Base-by-base conservation (phyloP, 1,140 invertebrate genomes). In the Formica exsecta region DNA sequence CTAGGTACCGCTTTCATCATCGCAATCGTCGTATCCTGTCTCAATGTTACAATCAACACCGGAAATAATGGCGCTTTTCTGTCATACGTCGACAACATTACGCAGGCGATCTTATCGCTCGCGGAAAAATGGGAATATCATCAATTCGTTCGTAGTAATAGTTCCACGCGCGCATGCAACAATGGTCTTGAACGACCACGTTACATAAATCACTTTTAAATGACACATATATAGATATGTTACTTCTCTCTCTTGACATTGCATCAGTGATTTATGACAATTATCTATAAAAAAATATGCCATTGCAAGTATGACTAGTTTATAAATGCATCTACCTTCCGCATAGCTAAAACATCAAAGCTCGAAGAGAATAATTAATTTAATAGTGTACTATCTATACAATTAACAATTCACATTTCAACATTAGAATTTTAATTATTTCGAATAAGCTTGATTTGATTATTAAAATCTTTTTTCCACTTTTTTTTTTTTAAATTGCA, bases 121-220 rank as follows among this genome's bases (percentile, higher is more conserved):
- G 16, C 6, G 6, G 32, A 29, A 48, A 65, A 65, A 65, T 25
- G 6, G 6, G 9, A 36, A 79, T 38, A 68, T 66, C 8, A 38
- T 79, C 6, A 36, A 64, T 54, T 66, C 8, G 51, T 19, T 22
- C 16, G 4, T 61, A 65, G 32, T 13, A 32, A 22, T 5, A 16
- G 29, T 54, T n/a, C n/a, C 36, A 29, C 3, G 1, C 19, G 48
- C 5, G 22, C 4, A 48, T 29, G 41, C 8, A 76, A 76, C 22
- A 68, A n/a, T 13, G 19, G 11, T 9, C 44, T 16, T 25, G 8
- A 29, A 48, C 38, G 13, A 59, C 16, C n/a, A 44, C 25, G n/a
- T 61, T 87, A 51, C 41, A 87, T 70, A 77, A 89, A 19, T 9
- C 6, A 70, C 51, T 80, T 86, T 81, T 75, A 36, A 77, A 65